Base-by-base conservation (phyloP, 2,797 vertebrate species). In the Microcaecilia unicolor region DNA sequence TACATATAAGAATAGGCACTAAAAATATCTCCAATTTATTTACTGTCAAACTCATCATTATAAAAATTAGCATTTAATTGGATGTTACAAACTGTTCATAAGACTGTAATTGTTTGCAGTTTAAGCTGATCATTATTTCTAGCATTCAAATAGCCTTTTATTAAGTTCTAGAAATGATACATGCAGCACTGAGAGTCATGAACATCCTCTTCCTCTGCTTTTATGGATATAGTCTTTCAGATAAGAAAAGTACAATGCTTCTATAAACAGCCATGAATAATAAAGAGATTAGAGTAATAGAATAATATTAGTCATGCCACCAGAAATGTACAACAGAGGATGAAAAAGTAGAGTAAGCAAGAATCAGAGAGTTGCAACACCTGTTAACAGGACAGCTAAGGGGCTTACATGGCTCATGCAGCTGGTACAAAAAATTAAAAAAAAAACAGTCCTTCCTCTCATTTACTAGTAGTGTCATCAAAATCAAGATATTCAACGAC, bases 11-110 rank as follows among this genome's bases (percentile, higher is more conserved):
- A 66, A 30, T 3, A 19, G 20, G 5, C 34, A 38, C 51, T 38
- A 60, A 47, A 66, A 52, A 48, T 27, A 60, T 33, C 31, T 22
- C n/a, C n/a, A n/a, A 2, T 2, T 1, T 16, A 40, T 26, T 50
- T 20, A 20, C 16, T 31, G 29, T 42, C 20, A 32, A 2, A 3
- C 11, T 2, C 18, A 52, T 25, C 52, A 39, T 42, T 15, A 14
- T 6, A 5, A 52, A 35, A 52, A 57, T 48, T 2, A 37, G 25
- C 49, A n/a, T 2, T 5, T 18, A 2, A 1, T 2, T 16, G 51
- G 31, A n/a, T n/a, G n/a, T n/a, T n/a, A n/a, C n/a, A 46, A 37
- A 28, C 5, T 25, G 31, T n/a, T 58, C 41, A 25, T 1, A 6
- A 14, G 39, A 12, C 26, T 15, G n/a, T n/a, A 41, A 62, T 34